Percentiles rank a stretch among this genome's conserved stretches.
phyloP scores from a whole-genome alignment of 92 coral and sea anemone genomes.

The Phenganax marumi region DNA sequence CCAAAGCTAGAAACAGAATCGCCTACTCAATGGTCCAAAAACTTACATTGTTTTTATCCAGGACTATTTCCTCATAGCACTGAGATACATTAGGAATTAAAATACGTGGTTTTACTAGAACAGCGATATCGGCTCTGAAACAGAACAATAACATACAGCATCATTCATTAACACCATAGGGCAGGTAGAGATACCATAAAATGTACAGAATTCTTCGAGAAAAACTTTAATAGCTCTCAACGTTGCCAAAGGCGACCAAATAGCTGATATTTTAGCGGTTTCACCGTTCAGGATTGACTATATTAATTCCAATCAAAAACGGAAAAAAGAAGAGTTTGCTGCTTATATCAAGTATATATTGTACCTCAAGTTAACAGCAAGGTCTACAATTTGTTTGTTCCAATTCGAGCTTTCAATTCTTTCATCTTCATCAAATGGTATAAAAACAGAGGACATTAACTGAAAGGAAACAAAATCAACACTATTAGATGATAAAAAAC shows the following conservation, averaged over 20 bases:
- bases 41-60: slow-evolving; percentile 41
- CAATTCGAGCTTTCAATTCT: not conserved
- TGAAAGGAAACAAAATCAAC: not conserved
- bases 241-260: too few relatives aligned
- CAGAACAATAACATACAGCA: not conserved
- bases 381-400: slow-evolving; percentile 34
- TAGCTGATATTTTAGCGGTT: too few relatives aligned
- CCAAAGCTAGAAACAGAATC: not conserved
- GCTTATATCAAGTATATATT: not conserved
- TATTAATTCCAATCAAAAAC: too few relatives aligned
- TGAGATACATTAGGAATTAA: slow-evolving; percentile 73
- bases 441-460: slow-evolving; percentile 26
- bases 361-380: slow-evolving; percentile 19
- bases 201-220: too few relatives aligned
- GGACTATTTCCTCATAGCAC: slow-evolving; percentile 61
- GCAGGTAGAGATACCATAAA: too few relatives aligned
- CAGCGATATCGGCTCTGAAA: slow-evolving; percentile 70
- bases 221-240: too few relatives aligned
- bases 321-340: too few relatives aligned
- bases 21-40: not conserved
- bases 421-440: slow-evolving; percentile 4
- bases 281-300: too few relatives aligned
- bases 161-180: not conserved
- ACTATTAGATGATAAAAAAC: not conserved
- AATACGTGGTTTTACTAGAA: slow-evolving; percentile 69